Conservation (phyloP, 2,797 vertebrate genomes). For the Rhinella marina region DNA sequence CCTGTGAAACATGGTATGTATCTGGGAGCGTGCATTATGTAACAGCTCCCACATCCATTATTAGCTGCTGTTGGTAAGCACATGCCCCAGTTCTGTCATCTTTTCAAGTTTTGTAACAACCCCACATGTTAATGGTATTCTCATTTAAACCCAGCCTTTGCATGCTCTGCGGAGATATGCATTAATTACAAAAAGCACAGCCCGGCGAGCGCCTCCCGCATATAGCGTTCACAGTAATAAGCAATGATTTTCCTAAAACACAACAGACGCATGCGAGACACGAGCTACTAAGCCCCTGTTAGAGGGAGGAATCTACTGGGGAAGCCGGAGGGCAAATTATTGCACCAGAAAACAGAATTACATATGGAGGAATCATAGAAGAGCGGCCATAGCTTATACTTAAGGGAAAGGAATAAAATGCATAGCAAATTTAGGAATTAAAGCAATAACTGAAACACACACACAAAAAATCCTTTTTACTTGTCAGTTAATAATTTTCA, state of each 20-base stretch:
- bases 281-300: neutral
- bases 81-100: constrained; percentile 58
- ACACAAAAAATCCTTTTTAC: no score
- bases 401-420: no score
- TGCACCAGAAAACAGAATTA: neutral
- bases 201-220: constrained; percentile 8
- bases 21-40: constrained; percentile 40
- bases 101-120: constrained; percentile 37
- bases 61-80: constrained; percentile 50
- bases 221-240: constrained; percentile 19
- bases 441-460: no score
- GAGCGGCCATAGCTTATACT: neutral
- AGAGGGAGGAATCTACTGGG: neutral
- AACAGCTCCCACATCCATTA: constrained; percentile 49
- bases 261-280: neutral
- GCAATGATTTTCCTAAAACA: constrained; percentile 29
- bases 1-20: constrained; percentile 15
- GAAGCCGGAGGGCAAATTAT: neutral
- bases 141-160: constrained; percentile 27
- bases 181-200: constrained; percentile 39
- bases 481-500: no score
- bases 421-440: no score
- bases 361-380: neutral
- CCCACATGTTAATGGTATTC: constrained; percentile 51
- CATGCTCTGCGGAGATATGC: constrained; percentile 44